Base-by-base conservation (phyloP, 1,140 invertebrate species). In the Lepidostoma basale region DNA sequence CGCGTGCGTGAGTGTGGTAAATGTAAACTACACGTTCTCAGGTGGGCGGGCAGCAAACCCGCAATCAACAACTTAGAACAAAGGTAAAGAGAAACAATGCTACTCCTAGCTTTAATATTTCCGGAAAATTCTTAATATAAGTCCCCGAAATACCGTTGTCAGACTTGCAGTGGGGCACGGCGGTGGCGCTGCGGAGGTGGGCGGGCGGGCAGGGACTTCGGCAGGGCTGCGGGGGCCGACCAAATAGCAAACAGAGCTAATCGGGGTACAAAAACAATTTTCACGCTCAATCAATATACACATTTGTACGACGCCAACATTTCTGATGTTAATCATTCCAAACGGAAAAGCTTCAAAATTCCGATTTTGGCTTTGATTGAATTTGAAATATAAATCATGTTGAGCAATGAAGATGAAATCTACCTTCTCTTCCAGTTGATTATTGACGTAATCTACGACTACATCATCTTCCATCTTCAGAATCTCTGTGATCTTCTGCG, bases 401-500 rank as follows among this genome's bases (percentile, higher is more conserved):
- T n/a, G 26, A 8, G 10, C n/a, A 47, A 8, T 47, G 26, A 47
- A 59, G 30, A 30, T n/a, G 6, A 47, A 62, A 47, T 23, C 45
- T 84, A 94, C 92, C 88, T 94, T 95, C 77, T 94, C 92, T 82
- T 99, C 97, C 22, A 99, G 85, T 84, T 99, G 97, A 83, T 98
- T 98, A 85, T 98, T 97, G 67, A 99, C 95, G 89, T 98, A 99
- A 82, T 99, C 97, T 67, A 98, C 92, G 45, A 99, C 90, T 12
- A 99, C 97, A 81, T 98, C 96, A 83, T 99, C 98, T 83, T 99
- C 98, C 79, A 98, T 96, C 74, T 89, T 93, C 23, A 99, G 85
- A 36, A 99, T 90, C 77, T 98, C 93, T 0, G 95, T 98, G 28
- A 99, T 92, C 80, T 96, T 94, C 75, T 95, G 91, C 22, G 95